phyloP scores from a whole-genome alignment of 92 coral and sea anemone species.

The Hydrozoanthus gracilis region DNA sequence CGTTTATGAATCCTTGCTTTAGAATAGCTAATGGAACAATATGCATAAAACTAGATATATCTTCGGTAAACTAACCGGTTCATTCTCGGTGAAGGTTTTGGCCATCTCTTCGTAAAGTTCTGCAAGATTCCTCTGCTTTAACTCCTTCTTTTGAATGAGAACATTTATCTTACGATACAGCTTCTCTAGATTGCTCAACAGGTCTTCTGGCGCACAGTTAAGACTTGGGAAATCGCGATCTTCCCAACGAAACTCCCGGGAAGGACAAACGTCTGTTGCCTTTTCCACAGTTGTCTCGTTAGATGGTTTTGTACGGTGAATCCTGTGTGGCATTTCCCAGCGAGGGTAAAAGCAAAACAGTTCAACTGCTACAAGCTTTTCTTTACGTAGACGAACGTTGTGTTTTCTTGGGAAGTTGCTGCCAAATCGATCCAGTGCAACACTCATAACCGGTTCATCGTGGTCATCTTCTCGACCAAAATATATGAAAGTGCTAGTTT shows the following conservation, averaged over 20 bases:
- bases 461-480: slow-evolving; percentile 66
- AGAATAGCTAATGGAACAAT: not conserved
- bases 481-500: slow-evolving; percentile 74
- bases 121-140: slow-evolving; percentile 43
- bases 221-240: slow-evolving; percentile 69
- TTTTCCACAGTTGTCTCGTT: not conserved
- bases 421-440: slow-evolving; percentile 75
- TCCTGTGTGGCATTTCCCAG: slow-evolving; percentile 58
- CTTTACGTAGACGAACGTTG: slow-evolving; percentile 69
- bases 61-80: slow-evolving; percentile 8
- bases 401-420: slow-evolving; percentile 56
- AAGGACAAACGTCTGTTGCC: not conserved
- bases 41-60: not conserved
- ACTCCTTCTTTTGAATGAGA: slow-evolving; percentile 44
- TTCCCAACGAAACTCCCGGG: slow-evolving; percentile 22
- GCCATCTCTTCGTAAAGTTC: slow-evolving; percentile 55
- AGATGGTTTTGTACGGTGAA: slow-evolving; percentile 35
- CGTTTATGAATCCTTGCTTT: too few relatives aligned
- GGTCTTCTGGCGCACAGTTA: slow-evolving; percentile 56
- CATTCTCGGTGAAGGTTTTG: not conserved
- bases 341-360: slow-evolving; percentile 68
- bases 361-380: slow-evolving; percentile 69
- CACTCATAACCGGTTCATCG: slow-evolving; percentile 73
- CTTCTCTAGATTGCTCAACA: slow-evolving; percentile 58
- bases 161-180: slow-evolving; percentile 16